Evolutionary conservation across 2,888 invertebrate species (phyloP), one percentile per base, ranked within the genome.

Genomic region (Callyntrura guangdongensis): DNA sequence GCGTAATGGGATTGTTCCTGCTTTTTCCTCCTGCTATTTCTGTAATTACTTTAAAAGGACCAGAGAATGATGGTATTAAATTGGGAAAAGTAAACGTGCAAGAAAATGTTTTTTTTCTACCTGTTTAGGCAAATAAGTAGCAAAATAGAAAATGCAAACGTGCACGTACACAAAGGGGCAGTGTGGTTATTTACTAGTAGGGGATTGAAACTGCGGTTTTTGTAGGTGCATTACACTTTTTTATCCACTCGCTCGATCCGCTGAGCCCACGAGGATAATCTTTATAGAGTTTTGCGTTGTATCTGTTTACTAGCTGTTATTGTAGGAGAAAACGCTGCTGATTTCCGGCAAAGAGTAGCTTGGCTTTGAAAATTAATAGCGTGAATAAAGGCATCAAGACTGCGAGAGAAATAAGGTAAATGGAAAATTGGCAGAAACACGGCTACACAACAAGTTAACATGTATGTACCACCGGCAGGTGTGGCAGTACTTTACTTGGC

Each of bases 1-100:
- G 53, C 25, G 49, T 77, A 77, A 77, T 77, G 77, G 53, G 77
- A 77, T 77, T 77, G 77, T 53, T 77, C 77, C 77, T 47, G 36
- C 64, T 64, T 36, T 69, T 69, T 47, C 72, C 72, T 72, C 77
- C 77, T 74, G 47, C 45, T 49, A 53, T 77, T 25, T 25, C 77
- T 2, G 77, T 77, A 77, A 77, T 77, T 77, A 77, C 77, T 77
- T 77, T 25, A 5, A 36, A n/a, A 67, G 25, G 25, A 4, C n/a
- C n/a, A 11, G 64, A 72, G 12, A 49, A 74, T 74, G 74, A 74
- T 74, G 69, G 45, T 69, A 17, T 69, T 59, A 36, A 45, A 69
- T 36, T n/a, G 36, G 69, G 1, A 69, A 72, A 74, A 47, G 74
- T 74, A 49, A 74, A 74, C 49, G 74, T 47, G 49, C 3, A 49